These are phyloP conservation scores for Thelaira solivaga DNA, from an alignment of 2,888 invertebrate species.

Conservation along the genomic window DNA sequence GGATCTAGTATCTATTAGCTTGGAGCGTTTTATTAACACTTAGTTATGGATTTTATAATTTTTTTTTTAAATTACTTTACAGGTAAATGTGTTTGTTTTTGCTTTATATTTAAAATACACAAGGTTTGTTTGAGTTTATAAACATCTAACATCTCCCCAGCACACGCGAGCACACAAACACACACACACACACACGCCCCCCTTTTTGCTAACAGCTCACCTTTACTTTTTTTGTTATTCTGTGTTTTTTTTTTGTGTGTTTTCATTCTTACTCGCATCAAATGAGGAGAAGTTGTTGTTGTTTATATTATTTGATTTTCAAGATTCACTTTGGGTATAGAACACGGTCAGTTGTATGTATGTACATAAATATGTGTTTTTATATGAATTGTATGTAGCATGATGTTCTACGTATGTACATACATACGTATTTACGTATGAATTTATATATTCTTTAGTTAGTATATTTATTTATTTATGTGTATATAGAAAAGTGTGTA, in stretches of 20 bases:
- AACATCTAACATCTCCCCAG: conserved; percentile 6
- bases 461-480: conserved; percentile 28
- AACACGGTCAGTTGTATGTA: conserved; percentile 48
- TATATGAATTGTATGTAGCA: conserved; percentile 6
- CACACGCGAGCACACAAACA: too few relatives aligned
- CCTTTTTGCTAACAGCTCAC: conserved; percentile 3
- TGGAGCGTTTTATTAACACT: background rate
- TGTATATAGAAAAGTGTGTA: conserved; percentile 1
- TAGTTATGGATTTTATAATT: too few relatives aligned
- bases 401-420: background rate
- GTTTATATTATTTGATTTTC: conserved; percentile 49
- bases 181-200: too few relatives aligned
- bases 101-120: background rate
- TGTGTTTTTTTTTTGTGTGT: background rate
- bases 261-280: conserved; percentile 31
- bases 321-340: conserved; percentile 58
- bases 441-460: conserved; percentile 24
- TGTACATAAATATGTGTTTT: background rate
- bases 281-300: conserved; percentile 52
- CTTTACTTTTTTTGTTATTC: background rate
- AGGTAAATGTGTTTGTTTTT: background rate
- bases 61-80: background rate
- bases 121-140: conserved; percentile 5
- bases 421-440: background rate
- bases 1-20: background rate